Evolutionary conservation across 2,113 vertebrate species (phyloP).

Genomic region (Xiphias gladius): DNA sequence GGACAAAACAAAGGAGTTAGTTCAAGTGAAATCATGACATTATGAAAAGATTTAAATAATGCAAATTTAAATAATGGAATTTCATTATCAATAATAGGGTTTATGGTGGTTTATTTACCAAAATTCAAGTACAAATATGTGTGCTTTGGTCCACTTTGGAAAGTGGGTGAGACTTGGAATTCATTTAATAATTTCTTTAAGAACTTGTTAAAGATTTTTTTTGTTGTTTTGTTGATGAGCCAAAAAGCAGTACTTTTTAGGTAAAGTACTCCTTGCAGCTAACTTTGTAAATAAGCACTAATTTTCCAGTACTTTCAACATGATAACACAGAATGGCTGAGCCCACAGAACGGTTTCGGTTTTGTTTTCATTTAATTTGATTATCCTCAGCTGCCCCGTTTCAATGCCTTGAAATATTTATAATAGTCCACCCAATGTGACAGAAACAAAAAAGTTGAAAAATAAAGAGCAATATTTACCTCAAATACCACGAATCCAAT

Average conservation of each 20-base stretch:
- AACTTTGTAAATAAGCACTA: too few species aligned
- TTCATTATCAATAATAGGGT: neutral
- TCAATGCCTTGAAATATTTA: neutral
- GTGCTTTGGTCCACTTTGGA: too few species aligned
- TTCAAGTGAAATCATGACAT: neutral
- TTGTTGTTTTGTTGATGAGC: too few species aligned
- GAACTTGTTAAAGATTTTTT: too few species aligned
- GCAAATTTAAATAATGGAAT: neutral
- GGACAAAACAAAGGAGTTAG: neutral
- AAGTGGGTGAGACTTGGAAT: too few species aligned
- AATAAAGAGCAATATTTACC: conserved; percentile 53
- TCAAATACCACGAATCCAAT: conserved; percentile 78
- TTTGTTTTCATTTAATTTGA: neutral
- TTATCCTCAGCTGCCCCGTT: neutral
- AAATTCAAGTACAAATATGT: conserved; percentile 22
- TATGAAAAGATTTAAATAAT: neutral
- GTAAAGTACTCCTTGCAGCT: too few species aligned
- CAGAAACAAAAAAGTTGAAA: neutral
- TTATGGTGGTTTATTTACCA: conserved; percentile 2
- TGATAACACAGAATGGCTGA: too few species aligned
- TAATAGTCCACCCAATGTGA: neutral
- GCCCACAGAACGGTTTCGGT: too few species aligned
- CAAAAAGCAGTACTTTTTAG: too few species aligned
- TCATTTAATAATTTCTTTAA: too few species aligned
- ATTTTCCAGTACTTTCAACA: too few species aligned